A percentile compares a stretch with the other conserved stretches of the same genome.
Evolutionary conservation across 2,888 invertebrate species (phyloP).

Genomic region (Leptopilina myrica): DNA sequence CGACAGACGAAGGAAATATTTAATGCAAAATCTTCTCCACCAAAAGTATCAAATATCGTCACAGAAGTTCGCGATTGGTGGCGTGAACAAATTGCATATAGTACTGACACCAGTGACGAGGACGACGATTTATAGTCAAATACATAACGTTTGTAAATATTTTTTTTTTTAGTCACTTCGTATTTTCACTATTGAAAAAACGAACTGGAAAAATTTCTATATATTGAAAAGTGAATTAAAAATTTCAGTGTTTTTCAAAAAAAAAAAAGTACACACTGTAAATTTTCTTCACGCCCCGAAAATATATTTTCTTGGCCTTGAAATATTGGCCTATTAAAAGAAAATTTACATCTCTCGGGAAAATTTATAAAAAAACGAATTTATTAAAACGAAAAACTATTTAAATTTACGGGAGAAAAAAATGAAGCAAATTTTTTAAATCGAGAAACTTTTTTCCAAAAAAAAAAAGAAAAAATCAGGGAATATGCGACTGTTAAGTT

Average conservation of each 20-base stretch:
- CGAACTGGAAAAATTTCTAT: neutral
- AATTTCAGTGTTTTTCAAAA: too few species aligned
- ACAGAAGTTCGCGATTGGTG: slow-evolving; percentile 91
- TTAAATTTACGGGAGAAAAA: too few species aligned
- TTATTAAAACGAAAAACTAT: too few species aligned
- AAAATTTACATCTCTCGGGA: too few species aligned
- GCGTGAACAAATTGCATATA: slow-evolving; percentile 85
- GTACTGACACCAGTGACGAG: slow-evolving; percentile 81
- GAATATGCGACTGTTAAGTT: slow-evolving; percentile 52
- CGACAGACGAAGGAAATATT: slow-evolving; percentile 76
- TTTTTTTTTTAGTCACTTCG: too few species aligned
- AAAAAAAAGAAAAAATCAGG: slow-evolving; percentile 54
- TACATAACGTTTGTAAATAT: neutral
- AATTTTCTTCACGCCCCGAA: neutral
- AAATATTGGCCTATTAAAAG: neutral
- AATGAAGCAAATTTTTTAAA: neutral
- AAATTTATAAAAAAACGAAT: too few species aligned
- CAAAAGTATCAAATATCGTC: slow-evolving; percentile 80
- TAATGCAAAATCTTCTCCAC: slow-evolving; percentile 75
- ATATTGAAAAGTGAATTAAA: neutral
- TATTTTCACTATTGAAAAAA: too few species aligned
- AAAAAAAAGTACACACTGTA: too few species aligned
- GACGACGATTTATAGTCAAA: slow-evolving; percentile 78
- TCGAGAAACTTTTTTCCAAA: neutral
- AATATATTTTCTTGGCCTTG: neutral